Percentiles rank a stretch among this genome's conserved stretches.
Conservation (phyloP, 2,888 invertebrate species). For the Axea sp. region DNA sequence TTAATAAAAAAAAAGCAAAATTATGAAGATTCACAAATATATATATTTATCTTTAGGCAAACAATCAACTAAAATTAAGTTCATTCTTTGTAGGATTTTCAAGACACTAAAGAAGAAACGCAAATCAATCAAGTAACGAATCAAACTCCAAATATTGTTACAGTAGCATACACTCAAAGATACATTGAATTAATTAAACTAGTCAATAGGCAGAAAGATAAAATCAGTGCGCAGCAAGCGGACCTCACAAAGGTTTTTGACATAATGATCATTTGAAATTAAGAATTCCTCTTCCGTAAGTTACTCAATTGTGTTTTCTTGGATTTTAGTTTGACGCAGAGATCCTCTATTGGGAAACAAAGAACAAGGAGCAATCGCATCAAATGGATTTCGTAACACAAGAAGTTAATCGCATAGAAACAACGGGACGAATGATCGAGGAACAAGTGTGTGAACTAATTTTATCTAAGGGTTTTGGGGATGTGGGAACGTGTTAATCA, state of each 20-base stretch:
- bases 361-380: constrained; percentile 91
- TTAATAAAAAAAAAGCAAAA: not conserved
- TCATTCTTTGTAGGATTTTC: constrained; percentile 70
- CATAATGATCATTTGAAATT: no score
- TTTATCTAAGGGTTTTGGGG: no score
- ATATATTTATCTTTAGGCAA: no score
- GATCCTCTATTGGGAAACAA: constrained; percentile 93
- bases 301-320: constrained; percentile 13
- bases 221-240: constrained; percentile 92
- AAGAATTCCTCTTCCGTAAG: no score
- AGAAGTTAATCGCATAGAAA: constrained; percentile 89
- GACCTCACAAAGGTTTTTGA: constrained; percentile 96
- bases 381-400: constrained; percentile 91
- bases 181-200: constrained; percentile 88
- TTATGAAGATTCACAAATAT: no score
- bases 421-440: constrained; percentile 87
- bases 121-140: constrained; percentile 73
- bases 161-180: constrained; percentile 78
- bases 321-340: constrained; percentile 91
- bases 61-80: no score
- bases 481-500: constrained; percentile 9
- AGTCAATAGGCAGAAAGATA: constrained; percentile 94
- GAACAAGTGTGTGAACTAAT: constrained; percentile 87
- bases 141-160: constrained; percentile 76
- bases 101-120: constrained; percentile 73